These are phyloP conservation scores for Rhodinocichla rosea DNA, from an alignment of 2,113 vertebrate species.

Conservation along the genomic window DNA sequence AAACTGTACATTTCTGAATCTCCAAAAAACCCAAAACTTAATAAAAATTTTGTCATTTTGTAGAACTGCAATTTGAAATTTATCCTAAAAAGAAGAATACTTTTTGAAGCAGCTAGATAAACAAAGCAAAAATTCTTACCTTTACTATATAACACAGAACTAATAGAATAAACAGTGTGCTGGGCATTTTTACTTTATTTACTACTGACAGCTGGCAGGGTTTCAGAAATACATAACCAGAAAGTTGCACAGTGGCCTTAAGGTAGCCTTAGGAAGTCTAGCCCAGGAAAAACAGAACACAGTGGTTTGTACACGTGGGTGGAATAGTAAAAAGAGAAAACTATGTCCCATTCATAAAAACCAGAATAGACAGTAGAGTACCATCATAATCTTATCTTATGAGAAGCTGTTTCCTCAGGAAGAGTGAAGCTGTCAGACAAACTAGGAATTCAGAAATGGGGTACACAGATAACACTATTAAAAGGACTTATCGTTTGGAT, in stretches of 20 bases:
- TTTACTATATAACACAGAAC: neutral
- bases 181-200: neutral
- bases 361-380: neutral
- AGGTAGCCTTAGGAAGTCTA: neutral
- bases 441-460: neutral
- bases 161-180: neutral
- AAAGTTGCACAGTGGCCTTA: neutral
- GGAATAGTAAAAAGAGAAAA: neutral
- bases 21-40: neutral
- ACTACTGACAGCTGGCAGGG: neutral
- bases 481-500: neutral
- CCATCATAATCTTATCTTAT: neutral
- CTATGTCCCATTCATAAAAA: neutral
- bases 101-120: neutral
- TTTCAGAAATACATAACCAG: neutral
- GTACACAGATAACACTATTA: neutral
- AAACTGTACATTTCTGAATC: neutral
- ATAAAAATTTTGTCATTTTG: neutral
- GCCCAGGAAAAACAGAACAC: neutral
- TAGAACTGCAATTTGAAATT: neutral
- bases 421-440: neutral
- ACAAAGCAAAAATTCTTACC: neutral
- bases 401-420: neutral
- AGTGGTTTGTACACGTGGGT: neutral
- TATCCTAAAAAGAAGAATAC: neutral